A percentile compares a stretch with the other conserved stretches of the same genome.
phyloP scores from a whole-genome alignment of 2,113 vertebrate species.

The Nothoprocta perdicaria region DNA sequence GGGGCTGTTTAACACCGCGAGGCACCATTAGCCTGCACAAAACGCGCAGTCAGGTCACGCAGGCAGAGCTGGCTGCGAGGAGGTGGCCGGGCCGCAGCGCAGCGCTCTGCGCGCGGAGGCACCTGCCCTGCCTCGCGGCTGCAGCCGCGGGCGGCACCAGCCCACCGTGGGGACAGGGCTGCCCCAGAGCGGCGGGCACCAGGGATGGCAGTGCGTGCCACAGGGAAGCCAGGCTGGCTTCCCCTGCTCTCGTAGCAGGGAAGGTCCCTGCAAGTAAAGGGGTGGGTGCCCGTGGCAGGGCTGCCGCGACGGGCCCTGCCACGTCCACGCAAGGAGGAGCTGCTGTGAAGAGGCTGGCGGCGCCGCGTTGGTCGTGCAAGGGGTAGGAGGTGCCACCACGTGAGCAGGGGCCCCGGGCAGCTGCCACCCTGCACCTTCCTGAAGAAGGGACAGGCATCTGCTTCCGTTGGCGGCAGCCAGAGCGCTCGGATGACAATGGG shows the following conservation, averaged over 20 bases:
- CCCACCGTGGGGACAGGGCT: too few relatives aligned
- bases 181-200: neutral
- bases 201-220: too few relatives aligned
- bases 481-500: neutral
- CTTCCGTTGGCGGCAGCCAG: neutral
- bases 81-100: neutral
- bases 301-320: neutral
- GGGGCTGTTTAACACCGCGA: neutral
- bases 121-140: neutral
- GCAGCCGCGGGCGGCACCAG: too few relatives aligned
- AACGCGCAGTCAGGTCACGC: neutral
- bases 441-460: neutral
- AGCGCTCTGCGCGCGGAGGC: neutral
- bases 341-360: neutral
- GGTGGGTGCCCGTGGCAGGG: neutral
- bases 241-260: accelerated
- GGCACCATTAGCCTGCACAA: neutral
- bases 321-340: neutral
- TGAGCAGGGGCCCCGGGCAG: neutral
- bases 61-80: neutral
- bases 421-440: neutral
- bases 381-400: too few relatives aligned
- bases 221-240: neutral
- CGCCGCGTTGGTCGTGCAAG: too few relatives aligned
- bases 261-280: neutral